A percentile compares a stretch with the other conserved stretches of the same genome.
Conservation (phyloP, 2,888 invertebrate species). For the Netelia fuscicornis region DNA sequence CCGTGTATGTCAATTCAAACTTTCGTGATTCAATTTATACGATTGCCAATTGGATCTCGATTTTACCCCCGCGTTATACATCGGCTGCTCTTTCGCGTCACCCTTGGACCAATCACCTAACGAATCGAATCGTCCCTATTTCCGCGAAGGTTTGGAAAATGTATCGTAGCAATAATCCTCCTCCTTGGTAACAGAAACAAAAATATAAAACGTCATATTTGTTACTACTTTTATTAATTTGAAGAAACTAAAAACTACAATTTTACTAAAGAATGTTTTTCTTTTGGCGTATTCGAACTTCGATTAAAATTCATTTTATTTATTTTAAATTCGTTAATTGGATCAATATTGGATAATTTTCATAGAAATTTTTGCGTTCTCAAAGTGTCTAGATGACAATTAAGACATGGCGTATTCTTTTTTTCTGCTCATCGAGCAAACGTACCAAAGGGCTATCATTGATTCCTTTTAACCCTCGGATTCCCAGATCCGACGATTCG, state of each 20-base stretch:
- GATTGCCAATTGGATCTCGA: constrained; percentile 81
- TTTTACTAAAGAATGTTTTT: too few species aligned
- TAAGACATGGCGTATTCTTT: neutral
- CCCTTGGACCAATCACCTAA: constrained; percentile 48
- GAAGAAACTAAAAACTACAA: too few species aligned
- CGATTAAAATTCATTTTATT: too few species aligned
- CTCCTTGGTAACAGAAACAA: neutral
- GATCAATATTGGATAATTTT: too few species aligned
- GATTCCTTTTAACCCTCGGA: neutral
- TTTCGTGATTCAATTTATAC: constrained; percentile 78
- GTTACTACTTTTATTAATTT: too few species aligned
- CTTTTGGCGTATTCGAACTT: too few species aligned
- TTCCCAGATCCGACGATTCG: constrained; percentile 35
- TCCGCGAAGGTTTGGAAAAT: constrained; percentile 32
- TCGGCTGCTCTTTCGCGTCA: constrained; percentile 14
- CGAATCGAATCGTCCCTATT: constrained; percentile 62
- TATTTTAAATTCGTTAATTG: too few species aligned
- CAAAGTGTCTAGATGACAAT: neutral
- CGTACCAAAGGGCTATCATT: neutral
- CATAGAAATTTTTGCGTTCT: neutral
- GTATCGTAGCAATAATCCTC: constrained; percentile 28
- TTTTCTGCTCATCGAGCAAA: neutral
- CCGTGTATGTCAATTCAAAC: constrained; percentile 53
- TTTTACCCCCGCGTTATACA: constrained; percentile 41
- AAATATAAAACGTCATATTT: neutral